Percentiles rank a stretch among this genome's conserved stretches.
These are phyloP conservation scores for Blastobasis adustella DNA, from an alignment of 2,888 invertebrate genomes.

Conservation along the genomic window DNA sequence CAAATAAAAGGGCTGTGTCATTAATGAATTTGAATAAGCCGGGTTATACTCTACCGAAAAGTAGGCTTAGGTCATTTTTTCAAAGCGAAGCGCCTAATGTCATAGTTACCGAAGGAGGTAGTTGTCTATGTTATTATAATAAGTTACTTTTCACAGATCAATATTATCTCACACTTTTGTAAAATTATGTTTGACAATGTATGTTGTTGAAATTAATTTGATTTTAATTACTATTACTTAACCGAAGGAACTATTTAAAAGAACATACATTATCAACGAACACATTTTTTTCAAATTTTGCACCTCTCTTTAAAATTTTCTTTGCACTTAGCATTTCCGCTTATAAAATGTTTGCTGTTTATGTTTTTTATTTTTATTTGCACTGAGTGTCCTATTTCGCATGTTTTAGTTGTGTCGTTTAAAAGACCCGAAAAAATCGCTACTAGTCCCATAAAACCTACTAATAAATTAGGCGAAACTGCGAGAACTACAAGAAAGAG, in stretches of 20 bases:
- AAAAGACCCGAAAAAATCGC: constrained; percentile 79
- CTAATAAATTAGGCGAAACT: constrained; percentile 39
- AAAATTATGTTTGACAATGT: neutral
- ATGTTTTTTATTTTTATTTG: constrained; percentile 9
- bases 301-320: too few species aligned
- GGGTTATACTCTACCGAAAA: constrained; percentile 50
- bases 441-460: constrained; percentile 29
- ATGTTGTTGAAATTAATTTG: too few species aligned
- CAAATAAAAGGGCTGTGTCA: constrained; percentile 61
- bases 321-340: neutral
- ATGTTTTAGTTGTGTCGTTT: constrained; percentile 87
- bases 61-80: constrained; percentile 57
- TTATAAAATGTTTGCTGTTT: constrained; percentile 6
- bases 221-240: too few species aligned
- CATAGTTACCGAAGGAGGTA: constrained; percentile 73
- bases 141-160: neutral
- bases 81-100: constrained; percentile 65
- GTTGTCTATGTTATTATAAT: constrained; percentile 16
- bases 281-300: too few species aligned
- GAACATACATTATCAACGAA: too few species aligned
- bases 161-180: neutral
- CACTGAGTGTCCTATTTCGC: constrained; percentile 22
- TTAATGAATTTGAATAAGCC: constrained; percentile 52
- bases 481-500: constrained; percentile 77
- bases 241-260: too few species aligned